Evolutionary conservation across 2,113 vertebrate species (phyloP).

Genomic region (Mesembrinibis cayennensis): DNA sequence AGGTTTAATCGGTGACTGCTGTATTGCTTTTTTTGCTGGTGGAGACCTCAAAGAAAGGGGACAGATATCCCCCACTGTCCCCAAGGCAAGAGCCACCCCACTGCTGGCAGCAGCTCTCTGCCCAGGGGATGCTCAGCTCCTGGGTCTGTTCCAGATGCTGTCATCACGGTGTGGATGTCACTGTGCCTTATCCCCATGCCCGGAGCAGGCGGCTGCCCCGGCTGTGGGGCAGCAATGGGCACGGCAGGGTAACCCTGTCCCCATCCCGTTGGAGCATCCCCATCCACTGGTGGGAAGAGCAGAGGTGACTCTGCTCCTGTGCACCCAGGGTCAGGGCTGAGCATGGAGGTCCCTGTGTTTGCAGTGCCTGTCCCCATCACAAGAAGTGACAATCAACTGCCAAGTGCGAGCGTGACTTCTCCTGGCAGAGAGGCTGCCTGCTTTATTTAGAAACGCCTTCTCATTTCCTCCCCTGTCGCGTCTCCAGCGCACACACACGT

Average conservation of each 20-base stretch:
- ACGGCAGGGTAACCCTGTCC: not conserved
- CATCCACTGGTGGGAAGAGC: rapidly evolving
- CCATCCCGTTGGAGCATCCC: rapidly evolving
- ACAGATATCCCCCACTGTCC: not conserved
- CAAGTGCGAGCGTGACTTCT: not conserved
- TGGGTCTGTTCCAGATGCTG: not conserved
- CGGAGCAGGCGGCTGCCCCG: not conserved
- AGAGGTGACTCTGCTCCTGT: not conserved
- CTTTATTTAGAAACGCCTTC: not conserved
- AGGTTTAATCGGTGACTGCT: not conserved
- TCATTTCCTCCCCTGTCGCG: rapidly evolving
- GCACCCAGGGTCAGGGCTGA: not conserved
- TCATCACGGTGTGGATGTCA: rapidly evolving
- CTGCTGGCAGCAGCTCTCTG: not conserved
- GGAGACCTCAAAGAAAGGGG: not conserved
- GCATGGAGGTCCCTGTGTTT: rapidly evolving
- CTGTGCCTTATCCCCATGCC: rapidly evolving
- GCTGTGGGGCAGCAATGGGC: not conserved
- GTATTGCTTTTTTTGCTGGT: not conserved
- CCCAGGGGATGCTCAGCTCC: not conserved
- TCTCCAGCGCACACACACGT: not conserved
- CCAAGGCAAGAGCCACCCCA: too few species aligned
- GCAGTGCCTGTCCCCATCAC: not conserved
- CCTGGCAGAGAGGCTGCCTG: not conserved
- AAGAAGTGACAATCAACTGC: not conserved